Evolutionary conservation across 2,888 invertebrate genomes (phyloP), one percentile per base, ranked within the genome.

Genomic region (Lepeophtheirus nordmannii): DNA sequence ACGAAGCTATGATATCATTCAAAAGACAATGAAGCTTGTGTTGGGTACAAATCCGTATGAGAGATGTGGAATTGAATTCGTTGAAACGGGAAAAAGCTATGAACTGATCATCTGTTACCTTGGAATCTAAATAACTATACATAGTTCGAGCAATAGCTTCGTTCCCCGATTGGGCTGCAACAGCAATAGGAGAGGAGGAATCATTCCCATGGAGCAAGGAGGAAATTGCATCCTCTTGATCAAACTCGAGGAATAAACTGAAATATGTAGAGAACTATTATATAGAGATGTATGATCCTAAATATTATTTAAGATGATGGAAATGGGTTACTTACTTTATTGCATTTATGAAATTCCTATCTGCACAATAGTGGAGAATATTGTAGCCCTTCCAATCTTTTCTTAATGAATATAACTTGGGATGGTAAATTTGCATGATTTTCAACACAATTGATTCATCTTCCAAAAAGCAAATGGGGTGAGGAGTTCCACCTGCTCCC

Each of bases 301-400:
- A 41, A 46, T 46, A 46, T 5, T n/a, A n/a, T 46, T 8, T 14
- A 46, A 46, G 17, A 30, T 2, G 2, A 30, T 30, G 30, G 30
- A 30, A 30, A 30, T 30, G 2, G 30, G 30, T 2, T 30, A 30
- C 30, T 30, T 30, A 30, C 30, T 5, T 30, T 30, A 30, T 30
- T 30, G 30, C 30, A 30, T 30, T 30, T 30, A 30, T 30, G 7
- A 30, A 30, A 30, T 30, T 30, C 7, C 8, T 46, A 17, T 46
- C 53, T 46, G n/a, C 53, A 46, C 14, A 46, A 17, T 46, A 46
- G 53, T 46, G 53, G 8, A 46, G 53, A 17, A 46, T n/a, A 46
- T 46, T 46, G 53, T 46, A 46, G 17, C 53, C 53, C 14, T 46
- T 46, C 53, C 53, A 17, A 46, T 46, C 53, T 46, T 17, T 46